Conservation (phyloP, 2,888 invertebrate species). For the Micoletzkya japonica region DNA sequence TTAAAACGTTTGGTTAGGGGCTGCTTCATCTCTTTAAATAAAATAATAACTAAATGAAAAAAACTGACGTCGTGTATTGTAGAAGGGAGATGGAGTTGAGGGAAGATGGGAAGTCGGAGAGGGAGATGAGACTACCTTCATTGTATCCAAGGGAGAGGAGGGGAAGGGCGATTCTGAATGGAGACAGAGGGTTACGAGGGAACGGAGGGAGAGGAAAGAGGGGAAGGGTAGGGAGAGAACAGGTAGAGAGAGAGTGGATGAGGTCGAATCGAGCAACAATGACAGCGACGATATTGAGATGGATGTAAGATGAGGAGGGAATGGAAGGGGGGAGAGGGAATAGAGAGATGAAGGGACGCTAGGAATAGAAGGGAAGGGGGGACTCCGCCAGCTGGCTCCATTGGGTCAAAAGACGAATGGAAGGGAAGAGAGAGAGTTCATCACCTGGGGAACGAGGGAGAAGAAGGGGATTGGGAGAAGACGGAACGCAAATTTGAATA, state of each 20-base stretch:
- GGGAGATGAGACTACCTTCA: too few relatives aligned
- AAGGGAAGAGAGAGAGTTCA: neutral
- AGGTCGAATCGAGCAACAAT: neutral
- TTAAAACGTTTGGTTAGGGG: too few relatives aligned
- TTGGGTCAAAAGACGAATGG: neutral
- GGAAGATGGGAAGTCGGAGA: too few relatives aligned
- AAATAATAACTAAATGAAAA: too few relatives aligned
- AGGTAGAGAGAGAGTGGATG: too few relatives aligned
- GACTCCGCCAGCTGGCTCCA: neutral
- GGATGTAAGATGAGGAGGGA: neutral
- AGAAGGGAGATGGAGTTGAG: too few relatives aligned
- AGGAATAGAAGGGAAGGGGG: neutral
- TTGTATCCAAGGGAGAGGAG: too few relatives aligned
- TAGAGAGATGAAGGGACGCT: neutral
- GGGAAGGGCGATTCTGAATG: too few relatives aligned
- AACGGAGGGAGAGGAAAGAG: neutral
- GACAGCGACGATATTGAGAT: neutral
- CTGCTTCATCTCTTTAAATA: too few relatives aligned
- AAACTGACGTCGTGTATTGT: too few relatives aligned
- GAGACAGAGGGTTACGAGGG: neutral
- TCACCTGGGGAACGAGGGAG: conserved; percentile 5
- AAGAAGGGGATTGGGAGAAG: neutral
- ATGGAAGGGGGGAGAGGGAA: conserved; percentile 2
- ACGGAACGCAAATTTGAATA: neutral
- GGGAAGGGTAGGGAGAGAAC: neutral